phyloP scores from a whole-genome alignment of 2,888 invertebrate genomes.

The Sericinus montela region DNA sequence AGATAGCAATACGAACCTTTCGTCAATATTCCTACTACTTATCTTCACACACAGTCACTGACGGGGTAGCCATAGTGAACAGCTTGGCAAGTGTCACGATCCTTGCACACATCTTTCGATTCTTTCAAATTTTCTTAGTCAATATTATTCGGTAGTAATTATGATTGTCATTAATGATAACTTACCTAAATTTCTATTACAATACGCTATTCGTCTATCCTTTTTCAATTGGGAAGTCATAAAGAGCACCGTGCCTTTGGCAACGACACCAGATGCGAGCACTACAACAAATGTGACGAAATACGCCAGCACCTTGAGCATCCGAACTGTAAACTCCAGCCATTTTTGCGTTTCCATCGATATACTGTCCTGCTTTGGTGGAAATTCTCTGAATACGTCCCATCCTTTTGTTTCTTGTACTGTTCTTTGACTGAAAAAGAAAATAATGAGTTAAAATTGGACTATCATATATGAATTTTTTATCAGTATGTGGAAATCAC shows the following conservation, averaged over 20 bases:
- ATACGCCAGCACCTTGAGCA: conserved; percentile 92
- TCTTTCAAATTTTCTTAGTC: no score
- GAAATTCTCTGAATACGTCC: conserved; percentile 97
- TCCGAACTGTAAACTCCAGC: conserved; percentile 89
- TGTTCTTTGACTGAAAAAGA: conserved; percentile 85
- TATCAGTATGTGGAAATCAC: no score
- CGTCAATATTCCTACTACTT: no score
- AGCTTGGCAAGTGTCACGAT: no score
- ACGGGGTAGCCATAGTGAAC: no score
- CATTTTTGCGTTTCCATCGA: conserved; percentile 94
- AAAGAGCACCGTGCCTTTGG: conserved; percentile 93
- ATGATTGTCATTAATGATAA: neutral
- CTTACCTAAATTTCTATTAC: conserved; percentile 91
- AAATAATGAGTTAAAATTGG: neutral
- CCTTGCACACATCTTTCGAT: no score
- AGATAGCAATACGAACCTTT: no score
- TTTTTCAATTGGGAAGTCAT: conserved; percentile 94
- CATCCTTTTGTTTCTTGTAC: conserved; percentile 92
- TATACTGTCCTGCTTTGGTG: conserved; percentile 92
- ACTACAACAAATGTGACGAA: conserved; percentile 91
- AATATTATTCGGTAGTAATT: no score
- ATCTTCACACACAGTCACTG: no score
- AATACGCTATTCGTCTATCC: conserved; percentile 87
- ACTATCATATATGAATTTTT: no score
- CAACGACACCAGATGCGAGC: conserved; percentile 89